A percentile compares a stretch with the other conserved stretches of the same genome.
Conservation (phyloP, 2,888 invertebrate species). For the Eupithecia vulgata region DNA sequence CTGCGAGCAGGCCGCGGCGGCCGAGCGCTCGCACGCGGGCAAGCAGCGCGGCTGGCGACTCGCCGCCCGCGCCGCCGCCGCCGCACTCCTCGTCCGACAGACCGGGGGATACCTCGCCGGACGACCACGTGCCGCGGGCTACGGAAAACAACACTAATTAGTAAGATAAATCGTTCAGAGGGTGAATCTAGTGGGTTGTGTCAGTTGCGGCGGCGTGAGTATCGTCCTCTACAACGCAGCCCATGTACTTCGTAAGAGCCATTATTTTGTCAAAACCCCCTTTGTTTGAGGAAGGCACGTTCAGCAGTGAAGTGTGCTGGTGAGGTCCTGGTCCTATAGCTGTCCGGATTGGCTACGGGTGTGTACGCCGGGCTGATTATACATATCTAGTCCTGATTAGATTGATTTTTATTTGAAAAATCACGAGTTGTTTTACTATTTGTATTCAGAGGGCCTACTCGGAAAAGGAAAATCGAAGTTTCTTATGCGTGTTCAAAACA, state of each 20-base stretch:
- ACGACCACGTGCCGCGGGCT: constrained; percentile 80
- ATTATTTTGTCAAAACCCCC: too few species aligned
- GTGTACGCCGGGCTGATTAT: neutral
- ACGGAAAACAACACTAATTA: constrained; percentile 13
- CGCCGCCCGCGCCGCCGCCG: constrained; percentile 84
- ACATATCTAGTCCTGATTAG: neutral
- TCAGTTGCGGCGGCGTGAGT: too few species aligned
- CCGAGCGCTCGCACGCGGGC: constrained; percentile 90
- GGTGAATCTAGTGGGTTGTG: neutral
- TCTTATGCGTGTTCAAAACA: too few species aligned
- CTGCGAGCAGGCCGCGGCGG: constrained; percentile 91
- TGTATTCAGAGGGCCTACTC: too few species aligned
- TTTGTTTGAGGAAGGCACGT: too few species aligned
- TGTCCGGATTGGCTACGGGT: neutral
- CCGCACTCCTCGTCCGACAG: constrained; percentile 96
- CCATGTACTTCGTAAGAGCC: too few species aligned
- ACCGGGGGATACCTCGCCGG: constrained; percentile 87
- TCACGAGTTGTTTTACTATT: neutral
- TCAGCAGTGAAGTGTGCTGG: too few species aligned
- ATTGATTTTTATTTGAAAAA: neutral
- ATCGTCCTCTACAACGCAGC: too few species aligned
- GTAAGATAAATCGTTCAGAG: neutral
- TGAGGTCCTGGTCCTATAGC: neutral
- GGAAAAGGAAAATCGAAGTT: too few species aligned
- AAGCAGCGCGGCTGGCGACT: constrained; percentile 89